Base-by-base conservation (phyloP, 2,797 vertebrate genomes). In the Graptemys geographica region DNA sequence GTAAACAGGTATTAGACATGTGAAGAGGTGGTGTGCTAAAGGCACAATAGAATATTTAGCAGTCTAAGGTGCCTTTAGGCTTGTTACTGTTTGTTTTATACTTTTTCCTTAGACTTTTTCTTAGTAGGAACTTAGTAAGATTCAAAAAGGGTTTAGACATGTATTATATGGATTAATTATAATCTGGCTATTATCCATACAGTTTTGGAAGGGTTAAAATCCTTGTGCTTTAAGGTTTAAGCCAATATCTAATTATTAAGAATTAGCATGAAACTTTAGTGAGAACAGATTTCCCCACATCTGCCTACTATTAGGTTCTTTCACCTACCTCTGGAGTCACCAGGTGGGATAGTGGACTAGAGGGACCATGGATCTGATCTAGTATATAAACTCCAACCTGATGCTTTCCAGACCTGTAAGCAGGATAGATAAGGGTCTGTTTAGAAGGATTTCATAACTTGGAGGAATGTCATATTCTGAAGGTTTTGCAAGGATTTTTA, bases 1-100 rank as follows among this genome's bases (percentile, higher is more conserved):
- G 95, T 97, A 99, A 99, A 97, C 98, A 98, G 99, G 99, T 99
- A 98, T 82, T 90, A 85, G 52, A 79, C 65, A 56, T 0, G 0
- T 80, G 47, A 81, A 89, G 62, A 89, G 6, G 3, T 44, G 23
- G 52, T 2, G 31, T 94, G 25, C 80, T 57, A 57, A 92, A 90
- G 62, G 72, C 51, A 13, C 37, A 49, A 44, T 65, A 52, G 69
- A 25, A 41, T 33, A 51, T 90, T 76, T 27, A 79, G 31, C 12
- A 18, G 47, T 85, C 18, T 87, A 84, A 89, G 37, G 11, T n/a
- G 21, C 33, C 13, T 37, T 65, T 84, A 28, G 52, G n/a, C 18
- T 56, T 76, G 19, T 28, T 47, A 11, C 7, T 15, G 25, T 85
- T 76, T 15, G 25, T 85, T 76, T 86, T 53, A 10, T 21, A 7